Conservation (phyloP, 2,113 vertebrate genomes). For the Leiothrix lutea region DNA sequence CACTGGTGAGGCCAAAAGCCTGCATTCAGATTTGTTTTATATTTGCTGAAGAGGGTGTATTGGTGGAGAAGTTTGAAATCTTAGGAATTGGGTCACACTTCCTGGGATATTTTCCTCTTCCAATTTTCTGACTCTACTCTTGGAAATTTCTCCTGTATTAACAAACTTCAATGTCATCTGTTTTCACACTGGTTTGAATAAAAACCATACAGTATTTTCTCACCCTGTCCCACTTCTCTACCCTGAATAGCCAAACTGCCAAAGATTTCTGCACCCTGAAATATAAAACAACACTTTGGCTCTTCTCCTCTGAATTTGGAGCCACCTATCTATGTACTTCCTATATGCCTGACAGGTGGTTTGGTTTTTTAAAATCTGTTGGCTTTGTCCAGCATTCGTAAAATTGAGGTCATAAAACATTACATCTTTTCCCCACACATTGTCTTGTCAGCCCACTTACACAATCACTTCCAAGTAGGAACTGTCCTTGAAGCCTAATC, state of each 20-base stretch:
- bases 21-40: background rate
- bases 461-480: background rate
- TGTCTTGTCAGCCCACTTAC: background rate
- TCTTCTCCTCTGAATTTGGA: background rate
- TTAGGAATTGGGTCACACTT: background rate
- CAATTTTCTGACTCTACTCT: background rate
- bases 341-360: background rate
- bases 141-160: background rate
- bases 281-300: background rate
- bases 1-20: background rate
- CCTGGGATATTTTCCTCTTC: background rate
- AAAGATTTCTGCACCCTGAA: background rate
- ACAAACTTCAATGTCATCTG: background rate
- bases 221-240: background rate
- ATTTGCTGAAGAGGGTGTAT: background rate
- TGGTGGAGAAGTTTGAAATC: background rate
- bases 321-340: background rate
- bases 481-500: background rate
- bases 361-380: background rate
- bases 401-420: background rate
- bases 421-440: background rate
- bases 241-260: background rate
- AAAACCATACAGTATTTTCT: background rate
- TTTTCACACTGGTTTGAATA: background rate
- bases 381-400: background rate